Evolutionary conservation across 2,888 invertebrate genomes (phyloP).

Genomic region (Eupithecia pulchellata): DNA sequence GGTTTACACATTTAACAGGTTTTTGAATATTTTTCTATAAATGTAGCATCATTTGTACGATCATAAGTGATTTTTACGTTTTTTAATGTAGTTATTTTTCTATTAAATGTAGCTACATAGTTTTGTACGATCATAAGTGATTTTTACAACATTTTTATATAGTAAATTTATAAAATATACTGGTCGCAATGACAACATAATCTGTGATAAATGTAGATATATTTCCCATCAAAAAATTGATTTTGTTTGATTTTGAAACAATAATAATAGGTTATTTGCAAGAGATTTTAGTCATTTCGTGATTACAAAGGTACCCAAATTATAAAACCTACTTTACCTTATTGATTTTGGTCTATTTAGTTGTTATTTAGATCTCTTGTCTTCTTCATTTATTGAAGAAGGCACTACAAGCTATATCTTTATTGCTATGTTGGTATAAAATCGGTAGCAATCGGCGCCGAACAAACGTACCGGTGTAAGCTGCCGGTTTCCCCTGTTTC

Average conservation of each 20-base stretch:
- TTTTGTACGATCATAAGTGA: not conserved
- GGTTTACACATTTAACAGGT: slow-evolving; percentile 22
- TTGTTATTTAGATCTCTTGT: not conserved
- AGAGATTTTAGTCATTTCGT: too few species aligned
- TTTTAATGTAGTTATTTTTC: too few species aligned
- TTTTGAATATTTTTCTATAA: not conserved
- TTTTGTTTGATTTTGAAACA: too few species aligned
- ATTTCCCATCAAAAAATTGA: too few species aligned
- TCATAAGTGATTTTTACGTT: not conserved
- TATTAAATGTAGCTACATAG: too few species aligned
- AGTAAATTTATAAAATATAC: not conserved
- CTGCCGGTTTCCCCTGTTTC: not conserved
- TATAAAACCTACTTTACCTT: too few species aligned
- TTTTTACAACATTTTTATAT: too few species aligned
- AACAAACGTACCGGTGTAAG: not conserved
- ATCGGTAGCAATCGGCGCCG: not conserved
- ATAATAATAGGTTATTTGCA: too few species aligned
- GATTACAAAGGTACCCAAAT: too few species aligned
- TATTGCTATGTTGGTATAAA: not conserved
- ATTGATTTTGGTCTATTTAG: too few species aligned
- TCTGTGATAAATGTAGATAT: not conserved
- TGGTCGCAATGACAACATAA: not conserved
- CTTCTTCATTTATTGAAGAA: too few species aligned
- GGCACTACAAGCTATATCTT: too few species aligned
- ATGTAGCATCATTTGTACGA: not conserved